Base-by-base conservation (phyloP, 2,113 vertebrate species). In the Lampris incognitus region DNA sequence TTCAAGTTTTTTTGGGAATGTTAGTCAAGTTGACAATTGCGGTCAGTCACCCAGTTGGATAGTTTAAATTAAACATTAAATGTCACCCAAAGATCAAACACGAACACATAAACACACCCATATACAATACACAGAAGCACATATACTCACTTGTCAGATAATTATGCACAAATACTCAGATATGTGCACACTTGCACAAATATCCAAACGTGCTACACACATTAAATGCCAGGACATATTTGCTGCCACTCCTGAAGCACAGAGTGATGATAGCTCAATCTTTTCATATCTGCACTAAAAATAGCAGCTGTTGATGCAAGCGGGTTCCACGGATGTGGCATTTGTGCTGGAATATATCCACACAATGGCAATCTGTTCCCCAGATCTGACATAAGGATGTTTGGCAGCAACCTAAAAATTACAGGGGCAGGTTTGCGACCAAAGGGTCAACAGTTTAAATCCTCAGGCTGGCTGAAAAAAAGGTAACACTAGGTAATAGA, bases 241-340 rank as follows among this genome's bases (percentile, higher is more conserved):
- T 66, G 63, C 65, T 74, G 48, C 66, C 66, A n/a, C 58, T 46
- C 56, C 50, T 65, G 57, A 77, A 36, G 61, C 59, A 52, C 66
- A 57, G 55, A 69, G 40, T 44, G 46, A 9, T 74, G 69, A 73
- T 68, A 36, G 52, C 76, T 81, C 78, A 58, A 78, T 69, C 57
- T 57, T n/a, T 4, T 44, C 24, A 36, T 70, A 11, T 44, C 68
- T 5, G 9, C 3, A 65, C 74, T 76, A 78, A 87, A 86, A 71
- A 83, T 81, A 81, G 77, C 77, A 46, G 55, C 74, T 59, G 54
- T 51, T 85, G 85, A 87, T 85, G 77, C 83, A 78, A 78, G 61
- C 51, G 63, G 50, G 61, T 71, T 54, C 8, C 58, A 79, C n/a
- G 42, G 72, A 81, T 66, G 77, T 83, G 82, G 58, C 82, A 76